Base-by-base conservation (phyloP, 2,797 vertebrate genomes). In the Tiaroga cobitis region DNA sequence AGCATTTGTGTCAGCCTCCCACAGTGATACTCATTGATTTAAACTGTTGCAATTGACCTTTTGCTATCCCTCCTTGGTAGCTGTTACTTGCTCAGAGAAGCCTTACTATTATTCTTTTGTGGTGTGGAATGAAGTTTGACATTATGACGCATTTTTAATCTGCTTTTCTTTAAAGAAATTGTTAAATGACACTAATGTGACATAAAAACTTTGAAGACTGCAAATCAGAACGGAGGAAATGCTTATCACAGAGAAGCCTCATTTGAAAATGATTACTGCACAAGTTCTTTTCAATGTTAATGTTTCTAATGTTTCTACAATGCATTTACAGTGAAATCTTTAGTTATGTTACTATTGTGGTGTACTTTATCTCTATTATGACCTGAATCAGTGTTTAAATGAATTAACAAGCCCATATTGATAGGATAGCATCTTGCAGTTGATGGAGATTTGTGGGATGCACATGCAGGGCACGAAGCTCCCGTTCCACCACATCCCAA, bases 1-100 rank as follows among this genome's bases (percentile, higher is more conserved):
- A 51, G 61, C 43, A 80, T 29, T 68, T 68, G 43, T 26, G 39
- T 76, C 56, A 68, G 70, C 49, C 37, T 29, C 61, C 68, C 51
- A 78, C 59, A 72, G 80, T 49, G 82, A 79, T 81, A 49, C 77
- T 73, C 77, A 82, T 63, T 8, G 67, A 74, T 80, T 81, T 72
- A 82, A 85, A 82, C 59, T 69, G 75, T 79, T 80, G 87, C 67
- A 43, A 26, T 85, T 70, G 63, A 80, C 79, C 63, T 80, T 80
- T 80, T 80, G 41, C 43, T 51, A 51, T 51, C 29, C 29, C 63
- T 67, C 7, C 29, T 51, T 80, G 79, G 63, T 68, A 37, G 41
- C 43, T 68, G 29, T 46, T 49, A 34, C 43, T 68, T 51, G 63
- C 41, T 43, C 63, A 49, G 29, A 49, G 26, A 67, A 80, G 63